Percentiles rank a stretch among this genome's conserved stretches.
Evolutionary conservation across 1,140 invertebrate genomes (phyloP).

Genomic region (Drosophila mojavensis): DNA sequence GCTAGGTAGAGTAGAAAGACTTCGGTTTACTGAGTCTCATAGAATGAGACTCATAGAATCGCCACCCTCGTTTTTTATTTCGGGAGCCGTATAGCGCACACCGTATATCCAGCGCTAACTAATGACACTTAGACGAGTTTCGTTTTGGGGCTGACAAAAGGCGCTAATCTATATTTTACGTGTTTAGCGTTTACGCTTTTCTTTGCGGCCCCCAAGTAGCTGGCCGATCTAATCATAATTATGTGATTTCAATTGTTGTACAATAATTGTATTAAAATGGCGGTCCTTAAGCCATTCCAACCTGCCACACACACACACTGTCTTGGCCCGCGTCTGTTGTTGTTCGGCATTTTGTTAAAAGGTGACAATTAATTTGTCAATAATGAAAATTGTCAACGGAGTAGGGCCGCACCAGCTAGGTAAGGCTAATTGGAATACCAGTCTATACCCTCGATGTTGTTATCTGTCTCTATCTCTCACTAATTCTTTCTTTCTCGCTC

Average conservation of each 20-base stretch:
- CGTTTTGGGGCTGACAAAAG: slow-evolving; percentile 46
- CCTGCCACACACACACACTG: slow-evolving; percentile 12
- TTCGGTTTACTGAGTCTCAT: not conserved
- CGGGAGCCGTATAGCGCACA: slow-evolving; percentile 11
- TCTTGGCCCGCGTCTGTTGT: slow-evolving; percentile 22
- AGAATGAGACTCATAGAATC: not conserved
- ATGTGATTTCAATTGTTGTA: slow-evolving; percentile 70
- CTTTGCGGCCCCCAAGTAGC: slow-evolving; percentile 27
- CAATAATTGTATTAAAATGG: slow-evolving; percentile 74
- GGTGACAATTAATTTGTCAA: slow-evolving; percentile 82
- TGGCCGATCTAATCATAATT: slow-evolving; percentile 73
- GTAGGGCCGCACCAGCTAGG: slow-evolving; percentile 3
- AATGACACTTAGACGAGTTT: slow-evolving; percentile 62
- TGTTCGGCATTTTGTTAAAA: slow-evolving; percentile 76
- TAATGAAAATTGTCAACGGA: slow-evolving; percentile 72
- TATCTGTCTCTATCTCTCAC: not conserved
- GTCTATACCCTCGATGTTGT: slow-evolving; percentile 8
- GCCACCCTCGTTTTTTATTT: slow-evolving; percentile 12
- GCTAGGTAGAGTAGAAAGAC: not conserved
- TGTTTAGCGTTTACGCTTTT: slow-evolving; percentile 73
- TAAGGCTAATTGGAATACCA: slow-evolving; percentile 21
- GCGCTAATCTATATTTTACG: slow-evolving; percentile 81
- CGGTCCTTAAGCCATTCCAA: slow-evolving; percentile 7
- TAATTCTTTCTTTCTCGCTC: not conserved
- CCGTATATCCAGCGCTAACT: slow-evolving; percentile 66